phyloP scores from a whole-genome alignment of 2,888 invertebrate species.

The Acleris cristana region DNA sequence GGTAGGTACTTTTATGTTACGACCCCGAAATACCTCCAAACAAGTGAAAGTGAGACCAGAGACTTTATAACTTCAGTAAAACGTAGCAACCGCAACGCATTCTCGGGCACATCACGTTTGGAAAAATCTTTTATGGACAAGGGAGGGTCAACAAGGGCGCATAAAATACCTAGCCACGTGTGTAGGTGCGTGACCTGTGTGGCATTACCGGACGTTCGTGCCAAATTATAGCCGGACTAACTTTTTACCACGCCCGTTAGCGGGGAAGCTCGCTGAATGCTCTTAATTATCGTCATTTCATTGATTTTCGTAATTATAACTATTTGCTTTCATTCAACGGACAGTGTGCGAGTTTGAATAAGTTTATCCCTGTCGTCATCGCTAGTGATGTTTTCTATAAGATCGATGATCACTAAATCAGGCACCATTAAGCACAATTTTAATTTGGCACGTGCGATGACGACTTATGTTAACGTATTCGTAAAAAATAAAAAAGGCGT shows the following conservation, averaged over 20 bases:
- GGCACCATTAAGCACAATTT: too few species aligned
- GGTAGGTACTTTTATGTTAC: slow-evolving; percentile 30
- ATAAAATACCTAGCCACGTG: slow-evolving; percentile 43
- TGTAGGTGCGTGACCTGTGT: slow-evolving; percentile 44
- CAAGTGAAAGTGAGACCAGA: slow-evolving; percentile 55
- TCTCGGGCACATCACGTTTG: slow-evolving; percentile 51
- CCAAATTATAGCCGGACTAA: slow-evolving; percentile 39
- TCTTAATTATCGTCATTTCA: slow-evolving; percentile 21
- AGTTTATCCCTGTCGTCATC: too few species aligned
- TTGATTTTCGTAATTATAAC: slow-evolving; percentile 18
- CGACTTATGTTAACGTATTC: too few species aligned
- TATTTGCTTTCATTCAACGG: neutral
- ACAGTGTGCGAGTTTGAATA: neutral
- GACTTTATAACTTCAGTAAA: slow-evolving; percentile 64
- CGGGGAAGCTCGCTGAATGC: slow-evolving; percentile 5
- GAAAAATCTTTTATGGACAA: slow-evolving; percentile 55
- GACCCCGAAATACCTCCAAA: slow-evolving; percentile 39
- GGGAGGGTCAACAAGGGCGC: slow-evolving; percentile 47
- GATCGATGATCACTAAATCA: too few species aligned
- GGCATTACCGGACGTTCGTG: slow-evolving; percentile 29
- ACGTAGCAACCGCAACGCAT: slow-evolving; percentile 58
- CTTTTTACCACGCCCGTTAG: slow-evolving; percentile 24
- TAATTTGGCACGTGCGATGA: too few species aligned
- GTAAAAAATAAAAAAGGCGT: too few species aligned
- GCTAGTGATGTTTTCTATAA: too few species aligned